These are phyloP conservation scores for Proterorhinus semilunaris DNA, from an alignment of 2,113 vertebrate species.

Conservation along the genomic window DNA sequence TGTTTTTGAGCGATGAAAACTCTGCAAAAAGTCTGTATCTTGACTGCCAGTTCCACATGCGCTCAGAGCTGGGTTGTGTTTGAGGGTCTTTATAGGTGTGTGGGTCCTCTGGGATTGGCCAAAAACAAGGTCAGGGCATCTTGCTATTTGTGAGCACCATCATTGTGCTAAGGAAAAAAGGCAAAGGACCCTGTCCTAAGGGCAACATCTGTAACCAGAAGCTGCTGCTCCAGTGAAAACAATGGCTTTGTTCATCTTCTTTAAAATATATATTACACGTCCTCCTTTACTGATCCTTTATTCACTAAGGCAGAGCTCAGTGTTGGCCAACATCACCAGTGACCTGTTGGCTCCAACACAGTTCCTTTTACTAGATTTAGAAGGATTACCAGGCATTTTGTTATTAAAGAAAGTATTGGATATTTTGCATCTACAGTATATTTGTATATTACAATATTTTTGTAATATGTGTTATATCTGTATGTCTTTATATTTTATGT, in stretches of 20 bases:
- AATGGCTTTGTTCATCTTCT: conserved; percentile 31
- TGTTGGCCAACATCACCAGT: conserved; percentile 5
- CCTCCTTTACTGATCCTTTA: conserved; percentile 22
- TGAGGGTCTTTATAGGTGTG: conserved; percentile 62
- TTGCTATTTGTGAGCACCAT: conserved; percentile 34
- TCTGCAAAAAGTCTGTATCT: background rate
- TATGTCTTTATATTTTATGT: too few species aligned
- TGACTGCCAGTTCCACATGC: conserved; percentile 11
- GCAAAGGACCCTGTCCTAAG: conserved; percentile 40
- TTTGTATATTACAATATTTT: too few species aligned
- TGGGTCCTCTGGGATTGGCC: conserved; percentile 56
- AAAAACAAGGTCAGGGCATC: conserved; percentile 60
- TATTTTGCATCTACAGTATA: background rate
- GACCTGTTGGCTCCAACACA: conserved; percentile 25
- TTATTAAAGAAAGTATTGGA: background rate
- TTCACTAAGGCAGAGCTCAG: conserved; percentile 35
- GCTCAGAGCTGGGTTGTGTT: conserved; percentile 28
- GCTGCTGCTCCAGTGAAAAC: conserved; percentile 36
- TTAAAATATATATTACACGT: conserved; percentile 47
- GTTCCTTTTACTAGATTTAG: background rate
- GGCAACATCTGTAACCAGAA: conserved; percentile 58
- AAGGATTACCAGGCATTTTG: background rate
- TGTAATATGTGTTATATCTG: too few species aligned
- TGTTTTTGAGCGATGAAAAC: conserved; percentile 25
- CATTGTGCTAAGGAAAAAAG: conserved; percentile 36